Conservation (phyloP, 2,888 invertebrate genomes). For the Drosophila colorata region DNA sequence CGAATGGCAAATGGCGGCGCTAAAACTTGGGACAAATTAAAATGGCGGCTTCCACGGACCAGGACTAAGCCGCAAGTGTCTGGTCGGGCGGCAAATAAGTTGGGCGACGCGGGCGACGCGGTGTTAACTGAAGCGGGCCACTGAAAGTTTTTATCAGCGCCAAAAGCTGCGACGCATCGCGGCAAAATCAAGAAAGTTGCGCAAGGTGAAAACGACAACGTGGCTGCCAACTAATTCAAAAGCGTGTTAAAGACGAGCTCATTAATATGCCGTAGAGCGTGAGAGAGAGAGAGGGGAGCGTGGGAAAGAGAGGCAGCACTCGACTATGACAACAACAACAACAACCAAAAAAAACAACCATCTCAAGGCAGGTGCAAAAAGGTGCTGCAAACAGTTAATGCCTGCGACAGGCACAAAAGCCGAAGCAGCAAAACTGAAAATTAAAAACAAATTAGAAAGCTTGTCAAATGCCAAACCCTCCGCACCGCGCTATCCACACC, state of each 20-base stretch:
- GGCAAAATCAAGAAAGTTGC: conserved; percentile 59
- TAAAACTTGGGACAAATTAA: conserved; percentile 71
- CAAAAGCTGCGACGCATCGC: conserved; percentile 42
- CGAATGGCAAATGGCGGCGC: conserved; percentile 58
- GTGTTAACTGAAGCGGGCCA: conserved; percentile 11
- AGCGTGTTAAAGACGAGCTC: conserved; percentile 79
- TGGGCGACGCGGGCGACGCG: not conserved
- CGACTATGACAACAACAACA: conserved; percentile 15
- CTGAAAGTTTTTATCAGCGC: conserved; percentile 55
- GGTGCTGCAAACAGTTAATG: conserved; percentile 51
- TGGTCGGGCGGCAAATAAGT: conserved; percentile 24
- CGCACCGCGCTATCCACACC: not conserved
- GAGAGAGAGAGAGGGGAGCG: not conserved
- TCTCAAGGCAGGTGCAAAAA: conserved; percentile 56
- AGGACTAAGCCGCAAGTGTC: conserved; percentile 53
- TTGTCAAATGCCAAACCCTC: conserved; percentile 47
- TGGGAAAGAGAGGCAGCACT: not conserved
- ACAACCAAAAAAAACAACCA: conserved; percentile 28
- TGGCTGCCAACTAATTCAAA: conserved; percentile 76
- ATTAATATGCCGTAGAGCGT: conserved; percentile 69
- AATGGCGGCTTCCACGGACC: conserved; percentile 57
- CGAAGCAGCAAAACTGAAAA: conserved; percentile 57
- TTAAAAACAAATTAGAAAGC: conserved; percentile 67
- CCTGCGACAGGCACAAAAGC: conserved; percentile 42
- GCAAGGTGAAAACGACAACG: conserved; percentile 68